Base-by-base conservation (phyloP, 2,797 vertebrate genomes). In the Thripadectes ignobilis region DNA sequence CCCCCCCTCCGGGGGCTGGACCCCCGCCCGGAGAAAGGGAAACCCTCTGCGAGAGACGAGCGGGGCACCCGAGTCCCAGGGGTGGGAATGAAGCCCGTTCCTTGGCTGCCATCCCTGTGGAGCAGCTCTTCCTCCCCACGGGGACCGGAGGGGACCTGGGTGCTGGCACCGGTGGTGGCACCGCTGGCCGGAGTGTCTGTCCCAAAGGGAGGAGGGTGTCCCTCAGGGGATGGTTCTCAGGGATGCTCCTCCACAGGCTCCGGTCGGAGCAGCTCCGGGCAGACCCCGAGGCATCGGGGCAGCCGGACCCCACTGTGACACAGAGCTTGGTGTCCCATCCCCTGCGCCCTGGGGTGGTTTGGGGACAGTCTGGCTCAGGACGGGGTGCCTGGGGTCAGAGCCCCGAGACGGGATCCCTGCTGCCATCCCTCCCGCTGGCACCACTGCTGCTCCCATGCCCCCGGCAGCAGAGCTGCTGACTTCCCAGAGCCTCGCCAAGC, bases 201-300 rank as follows among this genome's bases (percentile, higher is more conserved):
- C 22, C 1, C 30, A 6, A 0, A 0, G 38, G 34, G 4, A 41
- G 3, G 15, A 36, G 8, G 24, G 32, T 4, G 51, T 10, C 68
- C 78, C 32, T 9, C 41, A 16, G 30, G 41, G 21, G 10, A 24
- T 12, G 30, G 62, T 23, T 43, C 41, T n/a, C 68, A 7, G 18
- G 61, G 74, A 29, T 75, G 74, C 49, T 39, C 61, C 69, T 36
- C 1, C 57, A 0, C 38, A 6, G 59, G 27, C 59, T 39, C 59
- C 36, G 18, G 38, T 8, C 5, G 27, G 16, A 59, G 71, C 89
- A 34, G 54, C 51, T 26, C 71, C 7, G 10, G 34, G 38, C 48
- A 27, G 48, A 2, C 0, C 12, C 43, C 12, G 12, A 5, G 5
- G 62, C 51, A 3, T 3, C 3, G 5, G 30, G 48, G 0, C 52